Evolutionary conservation across 2,797 vertebrate genomes (phyloP), one percentile per base, ranked within the genome.

Genomic region (Gallirallus australis): DNA sequence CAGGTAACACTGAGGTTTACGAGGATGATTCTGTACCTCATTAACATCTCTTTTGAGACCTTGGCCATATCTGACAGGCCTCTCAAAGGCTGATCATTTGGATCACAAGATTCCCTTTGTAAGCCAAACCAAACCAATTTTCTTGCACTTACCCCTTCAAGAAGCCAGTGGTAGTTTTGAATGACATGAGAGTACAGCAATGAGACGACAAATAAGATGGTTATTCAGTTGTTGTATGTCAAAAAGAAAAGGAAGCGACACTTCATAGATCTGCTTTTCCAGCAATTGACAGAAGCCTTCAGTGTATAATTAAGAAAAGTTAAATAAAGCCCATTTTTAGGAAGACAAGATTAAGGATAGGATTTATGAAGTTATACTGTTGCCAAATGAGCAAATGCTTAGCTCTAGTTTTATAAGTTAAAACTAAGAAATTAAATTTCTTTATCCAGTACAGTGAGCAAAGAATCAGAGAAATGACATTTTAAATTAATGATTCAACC

Each of bases 371-470:
- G 24, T 89, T 83, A 56, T 25, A 80, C 14, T 82, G 23, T 81
- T 96, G 82, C 84, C 75, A 85, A 80, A 90, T 69, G 31, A 96
- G 68, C 63, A 90, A 95, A 89, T 75, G n/a, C 78, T 92, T 93
- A 92, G 60, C 54, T 88, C 56, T 86, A 42, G 30, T 56, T 82
- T 88, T 90, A 53, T 78, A 77, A 86, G 76, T 66, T 57, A 95
- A 95, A 90, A 66, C 52, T 75, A 66, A 52, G 1, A 68, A 94
- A 92, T 84, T 92, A 76, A 85, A 90, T 91, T 76, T 84, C 83
- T 86, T 96, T 95, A 89, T 80, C 68, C 85, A 91, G 57, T 72
- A 65, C 86, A 60, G 40, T 64, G 56, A 97, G 79, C 75, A 93
- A 96, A 94, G 63, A 60, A 93, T 70, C 40, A 93, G 90, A 50